phyloP scores from a whole-genome alignment of 2,797 vertebrate species.

The Chanos chanos region DNA sequence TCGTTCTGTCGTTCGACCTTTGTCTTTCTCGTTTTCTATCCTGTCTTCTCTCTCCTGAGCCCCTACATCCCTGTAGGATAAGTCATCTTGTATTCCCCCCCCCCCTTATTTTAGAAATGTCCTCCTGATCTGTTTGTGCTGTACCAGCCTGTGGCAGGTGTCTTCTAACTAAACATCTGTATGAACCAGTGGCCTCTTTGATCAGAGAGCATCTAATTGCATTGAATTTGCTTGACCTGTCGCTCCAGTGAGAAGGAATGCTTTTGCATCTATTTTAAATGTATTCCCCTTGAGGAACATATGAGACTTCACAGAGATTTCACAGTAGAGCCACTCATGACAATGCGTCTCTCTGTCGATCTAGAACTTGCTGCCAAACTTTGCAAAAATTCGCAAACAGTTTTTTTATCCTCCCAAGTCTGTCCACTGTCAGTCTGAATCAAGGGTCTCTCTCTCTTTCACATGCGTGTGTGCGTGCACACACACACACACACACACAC shows the following conservation, averaged over 20 bases:
- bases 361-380: too few species aligned
- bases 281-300: too few species aligned
- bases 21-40: background rate
- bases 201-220: constrained; percentile 26
- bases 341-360: too few species aligned
- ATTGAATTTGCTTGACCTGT: constrained; percentile 14
- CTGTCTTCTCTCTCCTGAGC: background rate
- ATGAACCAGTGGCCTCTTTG: constrained; percentile 14
- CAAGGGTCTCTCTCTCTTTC: too few species aligned
- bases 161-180: background rate
- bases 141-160: background rate
- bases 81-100: background rate
- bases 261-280: too few species aligned
- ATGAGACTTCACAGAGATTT: too few species aligned
- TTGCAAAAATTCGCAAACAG: too few species aligned
- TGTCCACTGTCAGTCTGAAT: too few species aligned
- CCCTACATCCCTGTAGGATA: background rate
- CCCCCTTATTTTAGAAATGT: background rate
- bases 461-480: background rate
- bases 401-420: too few species aligned
- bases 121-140: constrained; percentile 22
- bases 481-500: constrained; percentile 14
- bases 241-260: too few species aligned
- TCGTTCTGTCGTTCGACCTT: background rate
- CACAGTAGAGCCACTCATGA: too few species aligned